Percentiles rank a stretch among this genome's conserved stretches.
Evolutionary conservation across 2,113 vertebrate genomes (phyloP).

Genomic region (Formicarius rufipectus): DNA sequence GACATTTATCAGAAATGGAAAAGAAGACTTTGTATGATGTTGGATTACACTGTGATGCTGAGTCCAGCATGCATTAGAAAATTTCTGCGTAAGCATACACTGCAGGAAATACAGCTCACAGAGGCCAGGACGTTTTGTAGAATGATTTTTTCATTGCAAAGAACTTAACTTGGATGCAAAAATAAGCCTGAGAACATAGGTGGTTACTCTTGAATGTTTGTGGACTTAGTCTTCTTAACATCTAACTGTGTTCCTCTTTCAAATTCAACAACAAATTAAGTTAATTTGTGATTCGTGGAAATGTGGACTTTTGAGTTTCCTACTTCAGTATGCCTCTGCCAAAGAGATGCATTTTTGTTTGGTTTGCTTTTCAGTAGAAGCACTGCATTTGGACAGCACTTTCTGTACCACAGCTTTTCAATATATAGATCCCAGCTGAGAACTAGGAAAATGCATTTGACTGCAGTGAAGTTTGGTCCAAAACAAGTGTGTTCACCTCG

Average conservation of each 20-base stretch:
- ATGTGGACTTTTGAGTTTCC: background rate
- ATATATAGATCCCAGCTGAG: background rate
- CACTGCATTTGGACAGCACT: background rate
- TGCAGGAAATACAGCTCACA: rapidly evolving
- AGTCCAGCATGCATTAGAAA: background rate
- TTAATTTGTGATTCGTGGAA: background rate
- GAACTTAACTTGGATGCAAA: background rate
- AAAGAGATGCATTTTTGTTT: background rate
- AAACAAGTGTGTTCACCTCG: background rate
- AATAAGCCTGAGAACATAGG: background rate
- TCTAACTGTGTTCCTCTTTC: background rate
- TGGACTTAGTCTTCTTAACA: background rate
- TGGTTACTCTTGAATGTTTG: background rate
- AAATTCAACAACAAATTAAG: background rate
- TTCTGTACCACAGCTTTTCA: background rate
- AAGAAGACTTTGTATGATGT: background rate
- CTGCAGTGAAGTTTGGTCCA: background rate
- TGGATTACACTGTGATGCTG: background rate
- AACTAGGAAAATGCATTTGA: background rate
- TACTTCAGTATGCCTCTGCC: background rate
- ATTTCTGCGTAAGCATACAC: background rate
- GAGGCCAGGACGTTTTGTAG: background rate
- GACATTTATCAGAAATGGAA: background rate
- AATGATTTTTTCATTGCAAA: background rate
- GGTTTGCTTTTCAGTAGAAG: background rate